A percentile compares a stretch with the other conserved stretches of the same genome.
Evolutionary conservation across 1,140 invertebrate genomes (phyloP).

Genomic region (Venturia canescens): DNA sequence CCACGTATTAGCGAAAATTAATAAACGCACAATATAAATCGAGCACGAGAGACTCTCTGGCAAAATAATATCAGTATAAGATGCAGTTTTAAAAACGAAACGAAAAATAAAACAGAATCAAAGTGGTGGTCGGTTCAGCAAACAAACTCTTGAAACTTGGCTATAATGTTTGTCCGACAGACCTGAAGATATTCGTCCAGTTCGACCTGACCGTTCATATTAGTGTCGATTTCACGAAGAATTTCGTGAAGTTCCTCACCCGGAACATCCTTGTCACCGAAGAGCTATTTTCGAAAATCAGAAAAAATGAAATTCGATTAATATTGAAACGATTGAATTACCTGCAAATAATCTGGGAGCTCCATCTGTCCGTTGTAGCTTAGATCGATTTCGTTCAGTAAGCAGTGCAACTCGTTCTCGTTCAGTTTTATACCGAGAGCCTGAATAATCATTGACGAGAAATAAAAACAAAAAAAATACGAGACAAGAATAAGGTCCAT

Average conservation of each 20-base stretch:
- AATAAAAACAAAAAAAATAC: constrained; percentile 60
- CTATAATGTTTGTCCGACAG: constrained; percentile 66
- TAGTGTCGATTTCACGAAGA: constrained; percentile 98
- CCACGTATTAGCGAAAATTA: constrained; percentile 25
- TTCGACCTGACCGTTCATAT: constrained; percentile 99
- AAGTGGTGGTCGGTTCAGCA: neutral
- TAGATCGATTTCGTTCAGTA: constrained; percentile 83
- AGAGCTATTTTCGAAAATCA: constrained; percentile 81
- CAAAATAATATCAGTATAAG: constrained; percentile 12
- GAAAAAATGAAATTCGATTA: constrained; percentile 67
- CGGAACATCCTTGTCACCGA: constrained; percentile 92
- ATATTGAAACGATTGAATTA: constrained; percentile 74
- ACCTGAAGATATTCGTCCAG: constrained; percentile 99
- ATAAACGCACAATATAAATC: constrained; percentile 44
- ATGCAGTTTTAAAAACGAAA: neutral
- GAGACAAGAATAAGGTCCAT: neutral
- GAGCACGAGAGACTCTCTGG: constrained; percentile 44
- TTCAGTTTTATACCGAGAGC: constrained; percentile 80
- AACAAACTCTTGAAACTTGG: constrained; percentile 44
- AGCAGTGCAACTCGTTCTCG: constrained; percentile 81
- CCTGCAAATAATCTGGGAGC: constrained; percentile 85
- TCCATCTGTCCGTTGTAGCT: constrained; percentile 85
- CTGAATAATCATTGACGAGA: constrained; percentile 71
- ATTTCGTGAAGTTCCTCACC: constrained; percentile 98
- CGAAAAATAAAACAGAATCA: neutral